Evolutionary conservation across 2,797 vertebrate genomes (phyloP), one percentile per base, ranked within the genome.

Genomic region (Lacerta bilineata): DNA sequence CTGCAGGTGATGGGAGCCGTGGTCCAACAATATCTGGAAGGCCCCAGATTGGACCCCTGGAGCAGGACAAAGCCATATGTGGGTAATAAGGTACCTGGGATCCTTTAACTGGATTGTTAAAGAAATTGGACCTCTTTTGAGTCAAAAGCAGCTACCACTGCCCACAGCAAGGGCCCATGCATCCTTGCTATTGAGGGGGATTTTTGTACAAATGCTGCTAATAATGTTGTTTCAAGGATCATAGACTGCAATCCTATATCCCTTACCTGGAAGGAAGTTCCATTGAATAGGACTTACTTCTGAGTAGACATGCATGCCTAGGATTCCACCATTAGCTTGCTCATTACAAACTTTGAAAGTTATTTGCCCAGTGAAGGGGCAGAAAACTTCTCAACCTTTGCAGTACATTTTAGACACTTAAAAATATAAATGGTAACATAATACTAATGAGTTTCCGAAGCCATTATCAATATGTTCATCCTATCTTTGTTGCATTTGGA

Each of bases 91-190:
- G 25, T 71, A 69, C 18, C 33, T 80, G 25, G 6, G 43, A 11
- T 83, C n/a, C 20, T 75, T 87, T 82, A 61, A 2, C 20, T 75
- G 29, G 23, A 87, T 82, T 86, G 43, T 82, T 29, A 29, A 5
- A 39, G 20, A 23, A 8, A 23, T 59, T 20, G 20, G 27, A 59
- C 36, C 8, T 79, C 71, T 9, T 25, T 9, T 25, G 75, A 74
- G 13, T 29, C 29, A 41, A 59, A 77, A 43, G 17, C 10, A 43
- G 29, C 18, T 64, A 61, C 76, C 11, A 36, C 17, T 68, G 7
- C 23, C 0, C n/a, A 11, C 33, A 23, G 8, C 9, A 11, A 50
- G 46, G 46, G 46, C 18, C 27, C 8, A 25, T 80, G 33, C 17
- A 3, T n/a, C n/a, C n/a, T 64, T 80, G 66, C 23, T 10, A 5